phyloP scores from a whole-genome alignment of 1,140 invertebrate species.

The Calycopis cecrops region DNA sequence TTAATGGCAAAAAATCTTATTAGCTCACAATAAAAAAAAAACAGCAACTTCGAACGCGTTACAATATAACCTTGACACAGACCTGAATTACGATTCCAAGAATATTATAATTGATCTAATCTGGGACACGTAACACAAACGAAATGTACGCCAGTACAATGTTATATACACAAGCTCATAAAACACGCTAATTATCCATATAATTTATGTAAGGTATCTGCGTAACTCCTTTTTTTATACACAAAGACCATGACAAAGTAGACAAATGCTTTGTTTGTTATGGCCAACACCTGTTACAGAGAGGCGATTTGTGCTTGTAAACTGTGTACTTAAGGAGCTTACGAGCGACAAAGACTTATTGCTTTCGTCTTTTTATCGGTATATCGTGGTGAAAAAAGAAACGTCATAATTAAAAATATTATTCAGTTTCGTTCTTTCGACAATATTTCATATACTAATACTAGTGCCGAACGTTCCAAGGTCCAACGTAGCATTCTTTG shows the following conservation, averaged over 20 bases:
- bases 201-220: constrained; percentile 3
- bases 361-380: too few relatives aligned
- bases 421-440: too few relatives aligned
- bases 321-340: too few relatives aligned
- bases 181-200: not conserved
- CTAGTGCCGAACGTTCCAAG: too few relatives aligned
- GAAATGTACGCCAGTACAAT: not conserved
- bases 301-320: too few relatives aligned
- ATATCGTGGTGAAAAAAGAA: too few relatives aligned
- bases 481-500: too few relatives aligned
- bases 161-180: not conserved
- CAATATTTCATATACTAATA: too few relatives aligned
- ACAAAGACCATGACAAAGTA: constrained; percentile 4
- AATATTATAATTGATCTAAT: constrained; percentile 5
- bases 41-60: not conserved
- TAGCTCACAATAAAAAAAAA: not conserved
- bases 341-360: too few relatives aligned
- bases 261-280: constrained; percentile 5
- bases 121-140: not conserved
- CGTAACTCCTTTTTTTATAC: not conserved
- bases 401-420: too few relatives aligned
- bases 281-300: constrained; percentile 1
- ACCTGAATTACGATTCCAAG: constrained; percentile 1
- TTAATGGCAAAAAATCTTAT: not conserved
- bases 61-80: constrained; percentile 10